Evolutionary conservation across 2,113 vertebrate species (phyloP), one percentile per base, ranked within the genome.

Genomic region (Apus apus): DNA sequence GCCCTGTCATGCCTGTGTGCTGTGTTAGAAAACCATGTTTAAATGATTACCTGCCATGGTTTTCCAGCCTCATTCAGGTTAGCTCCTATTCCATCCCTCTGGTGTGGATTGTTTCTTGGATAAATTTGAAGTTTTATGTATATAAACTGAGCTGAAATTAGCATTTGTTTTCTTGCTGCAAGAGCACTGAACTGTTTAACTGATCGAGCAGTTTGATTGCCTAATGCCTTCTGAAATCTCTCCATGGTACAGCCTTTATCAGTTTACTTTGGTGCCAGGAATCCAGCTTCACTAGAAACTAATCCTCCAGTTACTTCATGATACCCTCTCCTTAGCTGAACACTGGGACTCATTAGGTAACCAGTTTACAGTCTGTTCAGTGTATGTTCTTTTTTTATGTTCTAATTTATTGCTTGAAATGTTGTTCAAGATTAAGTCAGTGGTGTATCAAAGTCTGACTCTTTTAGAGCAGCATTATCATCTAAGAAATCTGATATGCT

Each of bases 311-410:
- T 29, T 88, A 34, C 88, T 87, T 92, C 65, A 90, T 90, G 74
- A 74, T 50, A 81, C 36, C 26, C 45, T 66, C 43, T 68, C 85
- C 71, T 34, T 65, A 75, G 40, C 4, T 87, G 62, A 90, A 64
- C 72, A 75, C 82, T 75, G 67, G 85, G 50, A 92, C 34, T 82
- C 26, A 13, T 53, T 75, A 89, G 92, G 84, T 93, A 91, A 85
- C 46, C 11, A 56, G 38, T 14, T 89, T 68, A 65, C 26, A 32
- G 48, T 64, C 53, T 68, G 25, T 38, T 30, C 13, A 46, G 25
- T 61, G 30, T 62, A 57, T 58, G 21, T 5, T 68, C 13, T 67
- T 78, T 40, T 57, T 92, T 71, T 85, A 3, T 75, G 8, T 71
- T 88, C 30, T 54, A 45, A 43, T 36, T 58, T 62, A 18, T 57